Evolutionary conservation across 1,140 invertebrate genomes (phyloP), one percentile per base, ranked within the genome.

Genomic region (Frieseomelitta varia): DNA sequence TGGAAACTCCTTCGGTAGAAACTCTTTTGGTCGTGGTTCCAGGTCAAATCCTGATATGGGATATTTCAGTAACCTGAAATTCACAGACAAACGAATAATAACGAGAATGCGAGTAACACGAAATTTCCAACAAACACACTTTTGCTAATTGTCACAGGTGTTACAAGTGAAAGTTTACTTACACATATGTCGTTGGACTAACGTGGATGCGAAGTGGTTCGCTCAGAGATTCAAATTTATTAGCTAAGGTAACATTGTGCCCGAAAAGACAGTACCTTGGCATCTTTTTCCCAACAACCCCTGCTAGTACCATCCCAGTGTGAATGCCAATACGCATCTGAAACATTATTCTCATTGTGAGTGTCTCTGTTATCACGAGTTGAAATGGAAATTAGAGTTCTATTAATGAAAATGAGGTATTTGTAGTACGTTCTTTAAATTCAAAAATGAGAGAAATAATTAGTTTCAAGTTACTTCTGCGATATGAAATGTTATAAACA

Each of bases 311-410:
- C 27, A 97, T 97, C 1, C 98, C 98, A 8, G 98, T 98, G 90
- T 99, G 98, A 8, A 99, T 96, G 11, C 98, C 98, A 89, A 99
- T 99, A 53, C 98, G 95, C 98, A 99, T 99, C 98, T 99, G 87
- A 47, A 84, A 85, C 24, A 58, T 39, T 51, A 85, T 58, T 58
- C 11, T 61, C 24, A 14, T 24, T 4, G 19, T 61, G 4, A 17
- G 4, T n/a, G 6, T 51, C 17, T 53, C n/a, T 3, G 4, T 19
- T 17, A 8, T 19, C 10, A 65, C 2, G 19, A 34, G 17, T 30
- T 1, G 0, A 21, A 34, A 3, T 61, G n/a, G 24, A n/a, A n/a
- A 14, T 61, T 61, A 24, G 58, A n/a, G 11, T 12, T 14, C 24
- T 61, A n/a, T n/a, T 24, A n/a, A n/a, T 61, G 12, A 14, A 24